Base-by-base conservation (phyloP, 2,888 invertebrate genomes). In the Sphecodes monilicornis region DNA sequence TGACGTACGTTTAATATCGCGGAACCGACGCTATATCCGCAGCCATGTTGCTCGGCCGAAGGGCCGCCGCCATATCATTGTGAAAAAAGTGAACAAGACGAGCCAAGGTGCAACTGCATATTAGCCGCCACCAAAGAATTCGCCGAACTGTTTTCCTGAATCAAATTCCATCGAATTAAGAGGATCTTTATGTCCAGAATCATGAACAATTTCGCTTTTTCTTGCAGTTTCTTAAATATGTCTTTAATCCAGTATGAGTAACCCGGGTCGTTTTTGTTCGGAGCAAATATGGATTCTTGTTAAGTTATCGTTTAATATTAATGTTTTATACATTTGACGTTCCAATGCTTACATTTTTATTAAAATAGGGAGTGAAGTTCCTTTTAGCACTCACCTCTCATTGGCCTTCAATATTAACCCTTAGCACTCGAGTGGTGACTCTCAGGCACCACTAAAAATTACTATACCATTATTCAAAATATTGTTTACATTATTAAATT, bases 1-100 rank as follows among this genome's bases (percentile, higher is more conserved):
- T 85, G 89, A 91, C 89, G 89, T 85, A 88, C 87, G 88, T 90
- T 91, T 91, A 91, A 91, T 91, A 91, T 90, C 88, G 88, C 86
- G 71, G 36, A 76, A 76, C 73, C 69, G 32, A 26, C 64, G 64
- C 80, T 71, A 76, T 79, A 80, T 73, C 54, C 79, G 66, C 32
- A 68, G 71, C 54, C 78, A 32, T 76, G 71, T 54, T 66, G 72
- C 82, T 1, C n/a, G 54, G n/a, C 54, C 54, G 74, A 54, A 29
- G 68, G 64, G 64, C 22, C 22, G 1, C 1, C 10, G 75, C 29
- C 16, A 54, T 79, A 82, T 85, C 87, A 88, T n/a, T 71, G 77
- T n/a, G n/a, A 54, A 78, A 74, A 84, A 81, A 80, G 81, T 77
- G 76, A 75, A 54, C 57, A 66, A 77, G 46, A 66, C 32, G 46